These are phyloP conservation scores for Tromatobia lineatoria DNA, from an alignment of 2,888 invertebrate species.

Conservation along the genomic window DNA sequence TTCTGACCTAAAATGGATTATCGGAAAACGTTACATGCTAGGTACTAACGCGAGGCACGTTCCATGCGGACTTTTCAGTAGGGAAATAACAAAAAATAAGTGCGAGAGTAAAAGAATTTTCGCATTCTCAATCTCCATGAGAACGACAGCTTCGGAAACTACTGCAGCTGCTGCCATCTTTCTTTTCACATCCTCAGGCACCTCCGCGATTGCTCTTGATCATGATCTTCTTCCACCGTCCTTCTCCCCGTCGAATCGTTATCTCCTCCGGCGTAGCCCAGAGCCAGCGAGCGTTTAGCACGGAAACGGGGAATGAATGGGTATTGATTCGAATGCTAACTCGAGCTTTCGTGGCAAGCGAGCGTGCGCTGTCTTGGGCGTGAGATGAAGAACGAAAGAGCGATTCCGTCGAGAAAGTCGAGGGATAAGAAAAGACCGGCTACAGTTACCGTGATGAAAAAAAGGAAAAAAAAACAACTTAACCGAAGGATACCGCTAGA, in stretches of 20 bases:
- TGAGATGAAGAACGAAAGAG: not conserved
- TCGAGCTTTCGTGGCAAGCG: conserved; percentile 20
- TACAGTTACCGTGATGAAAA: conserved; percentile 4
- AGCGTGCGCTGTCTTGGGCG: conserved; percentile 2
- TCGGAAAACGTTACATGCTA: not conserved
- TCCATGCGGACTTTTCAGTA: not conserved
- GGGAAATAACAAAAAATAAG: not conserved
- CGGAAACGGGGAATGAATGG: conserved; percentile 60
- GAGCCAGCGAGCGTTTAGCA: conserved; percentile 9
- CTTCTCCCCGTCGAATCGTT: conserved; percentile 6
- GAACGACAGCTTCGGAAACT: conserved; percentile 5
- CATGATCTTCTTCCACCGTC: conserved; percentile 14
- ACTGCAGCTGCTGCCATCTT: conserved; percentile 7
- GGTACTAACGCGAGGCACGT: not conserved
- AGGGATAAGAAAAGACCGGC: not conserved
- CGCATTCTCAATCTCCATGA: conserved; percentile 28
- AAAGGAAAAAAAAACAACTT: conserved; percentile 24
- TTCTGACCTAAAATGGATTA: not conserved
- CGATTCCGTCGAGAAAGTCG: not conserved
- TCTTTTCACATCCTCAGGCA: not conserved
- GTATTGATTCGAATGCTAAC: conserved; percentile 75
- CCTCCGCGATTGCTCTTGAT: not conserved
- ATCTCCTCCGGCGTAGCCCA: conserved; percentile 7
- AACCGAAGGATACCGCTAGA: conserved; percentile 25
- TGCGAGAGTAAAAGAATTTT: not conserved